Evolutionary conservation across 2,113 vertebrate species (phyloP).

Genomic region (Bujurquina vittata): DNA sequence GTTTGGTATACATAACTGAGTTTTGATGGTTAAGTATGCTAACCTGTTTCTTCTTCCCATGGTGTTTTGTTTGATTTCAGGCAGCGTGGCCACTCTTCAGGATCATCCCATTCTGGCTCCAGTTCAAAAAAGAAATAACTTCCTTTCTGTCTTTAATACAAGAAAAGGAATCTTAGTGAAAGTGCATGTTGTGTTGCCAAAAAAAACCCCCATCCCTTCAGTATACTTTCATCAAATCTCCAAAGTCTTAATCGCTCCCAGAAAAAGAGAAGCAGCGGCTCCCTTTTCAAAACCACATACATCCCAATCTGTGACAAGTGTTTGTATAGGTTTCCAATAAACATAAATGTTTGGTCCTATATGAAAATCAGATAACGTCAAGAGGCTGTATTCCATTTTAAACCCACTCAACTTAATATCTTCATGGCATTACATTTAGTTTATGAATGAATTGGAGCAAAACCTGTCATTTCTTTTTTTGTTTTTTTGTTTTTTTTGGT

Average conservation of each 20-base stretch:
- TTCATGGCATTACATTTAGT: conserved; percentile 20
- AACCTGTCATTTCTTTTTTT: neutral
- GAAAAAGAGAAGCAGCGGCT: conserved; percentile 15
- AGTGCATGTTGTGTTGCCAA: conserved; percentile 80
- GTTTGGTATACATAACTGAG: conserved; percentile 6
- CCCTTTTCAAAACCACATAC: conserved; percentile 42
- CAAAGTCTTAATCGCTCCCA: conserved; percentile 61
- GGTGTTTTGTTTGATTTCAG: conserved; percentile 88
- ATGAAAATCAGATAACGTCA: conserved; percentile 46
- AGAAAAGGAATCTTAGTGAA: conserved; percentile 58
- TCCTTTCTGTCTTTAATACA: conserved; percentile 63
- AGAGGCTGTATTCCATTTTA: conserved; percentile 39
- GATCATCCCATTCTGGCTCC: conserved; percentile 97
- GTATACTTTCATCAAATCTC: conserved; percentile 61
- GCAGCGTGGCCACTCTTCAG: conserved; percentile 89
- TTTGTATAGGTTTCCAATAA: conserved; percentile 60
- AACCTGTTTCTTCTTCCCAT: conserved; percentile 64
- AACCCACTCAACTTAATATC: conserved; percentile 10
- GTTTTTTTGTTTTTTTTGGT: neutral
- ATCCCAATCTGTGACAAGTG: conserved; percentile 53
- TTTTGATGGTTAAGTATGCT: conserved; percentile 3
- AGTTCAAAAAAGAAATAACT: conserved; percentile 98
- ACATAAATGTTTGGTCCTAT: conserved; percentile 43
- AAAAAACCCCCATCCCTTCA: conserved; percentile 48
- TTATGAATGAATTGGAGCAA: conserved; percentile 17